Evolutionary conservation across 2,888 invertebrate species (phyloP).

Genomic region (Troides oblongomaculatus): DNA sequence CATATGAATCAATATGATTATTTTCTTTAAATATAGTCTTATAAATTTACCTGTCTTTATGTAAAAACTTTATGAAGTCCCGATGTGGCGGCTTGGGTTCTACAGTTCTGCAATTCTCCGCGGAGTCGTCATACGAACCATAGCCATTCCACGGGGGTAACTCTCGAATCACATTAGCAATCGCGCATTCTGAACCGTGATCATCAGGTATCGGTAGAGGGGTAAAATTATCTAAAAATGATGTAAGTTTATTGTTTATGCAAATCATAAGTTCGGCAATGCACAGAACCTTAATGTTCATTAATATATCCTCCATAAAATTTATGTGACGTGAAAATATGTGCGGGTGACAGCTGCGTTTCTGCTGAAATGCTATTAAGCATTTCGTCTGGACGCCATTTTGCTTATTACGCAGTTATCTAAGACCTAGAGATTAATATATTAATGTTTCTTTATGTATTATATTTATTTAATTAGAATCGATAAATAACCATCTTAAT

Average conservation of each 20-base stretch:
- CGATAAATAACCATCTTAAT: no score
- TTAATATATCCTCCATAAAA: no score
- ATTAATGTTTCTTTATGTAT: background rate
- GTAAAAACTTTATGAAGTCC: slow-evolving; percentile 89
- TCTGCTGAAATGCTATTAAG: no score
- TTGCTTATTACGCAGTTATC: background rate
- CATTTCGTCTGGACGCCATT: no score
- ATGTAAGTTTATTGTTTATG: background rate
- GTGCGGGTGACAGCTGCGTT: no score
- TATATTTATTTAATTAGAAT: background rate
- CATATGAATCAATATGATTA: no score
- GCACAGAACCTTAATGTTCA: no score
- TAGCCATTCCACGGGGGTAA: slow-evolving; percentile 95
- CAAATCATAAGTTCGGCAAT: background rate
- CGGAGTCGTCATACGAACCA: slow-evolving; percentile 93
- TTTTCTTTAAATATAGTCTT: background rate
- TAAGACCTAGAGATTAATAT: background rate
- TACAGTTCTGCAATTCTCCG: slow-evolving; percentile 90
- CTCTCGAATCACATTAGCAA: slow-evolving; percentile 61
- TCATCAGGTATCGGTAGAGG: slow-evolving; percentile 76
- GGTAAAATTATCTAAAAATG: slow-evolving; percentile 81
- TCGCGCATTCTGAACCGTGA: slow-evolving; percentile 47
- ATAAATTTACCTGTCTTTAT: slow-evolving; percentile 83
- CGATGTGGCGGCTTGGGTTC: slow-evolving; percentile 87
- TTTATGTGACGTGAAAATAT: no score